Base-by-base conservation (phyloP, 2,797 vertebrate genomes). In the Sebastes matsubarae region DNA sequence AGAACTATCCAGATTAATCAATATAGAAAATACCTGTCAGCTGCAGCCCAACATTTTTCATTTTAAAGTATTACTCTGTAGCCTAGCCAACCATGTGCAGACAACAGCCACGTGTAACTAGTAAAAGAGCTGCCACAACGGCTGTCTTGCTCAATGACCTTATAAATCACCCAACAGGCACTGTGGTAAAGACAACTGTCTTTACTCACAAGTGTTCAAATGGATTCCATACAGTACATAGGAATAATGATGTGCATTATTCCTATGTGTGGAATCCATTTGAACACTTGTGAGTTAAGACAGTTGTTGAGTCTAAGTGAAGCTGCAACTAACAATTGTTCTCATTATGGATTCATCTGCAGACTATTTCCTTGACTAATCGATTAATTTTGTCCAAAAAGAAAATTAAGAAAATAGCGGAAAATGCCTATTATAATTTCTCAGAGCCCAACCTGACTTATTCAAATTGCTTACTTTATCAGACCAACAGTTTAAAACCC, bases 151-250 rank as follows among this genome's bases (percentile, higher is more conserved):
- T 80, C 69, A 24, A 2, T 78, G 84, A 88, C 84, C 80, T 86
- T 80, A 85, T 90, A 92, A 92, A 93, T 82, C 87, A 77, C 27
- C 52, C 42, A 20, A 38, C 32, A 87, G 64, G 68, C 71, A 13
- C 72, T 13, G 6, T 4, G 29, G 54, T 1, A 16, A 2, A 60
- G 67, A 75, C 63, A 55, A 18, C 46, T n/a, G 18, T 46, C 14
- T 18, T 18, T 18, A 46, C 42, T 18, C 42, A 30, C 25, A 24
- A 18, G 2, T 4, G 18, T 69, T 59, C 14, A 60, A 74, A 30
- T 71, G 11, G 4, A 72, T 77, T 61, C 20, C n/a, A 57, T 46
- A 57, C 60, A 14, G 32, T 34, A 34, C 34, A 2, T 22, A 22
- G 66, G 27, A 77, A 57, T 80, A 61, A 75, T 60, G 76, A 20